A percentile compares a stretch with the other conserved stretches of the same genome.
phyloP scores from a whole-genome alignment of 2,797 vertebrate species.

The Tragelaphus oryx region DNA sequence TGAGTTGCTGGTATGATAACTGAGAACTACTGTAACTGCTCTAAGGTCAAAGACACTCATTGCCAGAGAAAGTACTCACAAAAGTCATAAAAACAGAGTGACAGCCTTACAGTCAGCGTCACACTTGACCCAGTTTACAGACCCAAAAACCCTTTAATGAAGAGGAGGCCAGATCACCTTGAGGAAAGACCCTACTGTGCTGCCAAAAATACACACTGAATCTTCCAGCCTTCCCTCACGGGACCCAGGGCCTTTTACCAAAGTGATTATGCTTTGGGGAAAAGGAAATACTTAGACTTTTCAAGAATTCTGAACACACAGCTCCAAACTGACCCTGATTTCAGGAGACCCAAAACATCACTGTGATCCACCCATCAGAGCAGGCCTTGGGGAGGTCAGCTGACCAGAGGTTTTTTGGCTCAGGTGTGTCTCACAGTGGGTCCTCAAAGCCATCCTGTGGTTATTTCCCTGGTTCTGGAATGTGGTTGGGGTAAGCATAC shows the following conservation, averaged over 20 bases:
- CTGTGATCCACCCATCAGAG: background rate
- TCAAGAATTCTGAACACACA: background rate
- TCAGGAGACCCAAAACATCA: background rate
- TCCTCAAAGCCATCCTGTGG: background rate
- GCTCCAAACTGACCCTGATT: background rate
- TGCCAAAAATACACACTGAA: background rate
- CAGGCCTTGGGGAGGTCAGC: background rate
- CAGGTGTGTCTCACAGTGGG: background rate
- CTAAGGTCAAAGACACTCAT: background rate
- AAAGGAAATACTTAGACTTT: constrained; percentile 17
- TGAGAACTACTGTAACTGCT: background rate
- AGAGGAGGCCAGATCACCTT: background rate
- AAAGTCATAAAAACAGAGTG: background rate
- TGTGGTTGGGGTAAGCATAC: background rate
- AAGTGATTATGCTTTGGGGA: background rate
- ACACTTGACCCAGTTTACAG: background rate
- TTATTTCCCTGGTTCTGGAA: background rate
- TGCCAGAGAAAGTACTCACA: background rate
- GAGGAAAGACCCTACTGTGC: background rate
- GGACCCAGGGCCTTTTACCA: background rate
- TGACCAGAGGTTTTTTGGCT: background rate
- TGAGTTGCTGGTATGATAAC: background rate
- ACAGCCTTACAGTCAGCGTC: background rate
- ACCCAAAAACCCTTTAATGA: background rate
- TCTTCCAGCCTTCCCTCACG: background rate